A percentile compares a stretch with the other conserved stretches of the same genome.
These are phyloP conservation scores for Pachyramphus minor DNA, from an alignment of 2,113 vertebrate species.

Conservation along the genomic window DNA sequence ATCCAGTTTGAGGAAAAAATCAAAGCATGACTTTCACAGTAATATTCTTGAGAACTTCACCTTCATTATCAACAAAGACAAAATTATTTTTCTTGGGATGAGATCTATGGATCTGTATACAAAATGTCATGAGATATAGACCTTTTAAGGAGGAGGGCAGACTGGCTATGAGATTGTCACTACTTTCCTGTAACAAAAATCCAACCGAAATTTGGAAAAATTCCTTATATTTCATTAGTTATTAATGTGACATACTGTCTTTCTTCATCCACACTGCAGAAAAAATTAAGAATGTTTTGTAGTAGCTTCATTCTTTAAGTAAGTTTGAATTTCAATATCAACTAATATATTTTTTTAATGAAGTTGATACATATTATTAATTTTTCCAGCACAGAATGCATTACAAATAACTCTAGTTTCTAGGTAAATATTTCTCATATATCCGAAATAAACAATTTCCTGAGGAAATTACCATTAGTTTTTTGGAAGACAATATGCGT, in stretches of 20 bases:
- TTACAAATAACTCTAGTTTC: background rate
- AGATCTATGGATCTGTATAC: background rate
- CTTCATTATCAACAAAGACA: background rate
- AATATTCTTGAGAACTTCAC: background rate
- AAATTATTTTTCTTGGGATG: background rate
- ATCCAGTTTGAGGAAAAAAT: background rate
- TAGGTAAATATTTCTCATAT: background rate
- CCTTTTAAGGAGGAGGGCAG: background rate
- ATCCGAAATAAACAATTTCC: background rate
- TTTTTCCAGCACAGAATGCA: background rate
- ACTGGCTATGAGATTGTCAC: background rate
- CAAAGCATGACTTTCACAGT: background rate
- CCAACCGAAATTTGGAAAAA: background rate
- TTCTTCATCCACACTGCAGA: background rate
- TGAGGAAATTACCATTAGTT: slow-evolving; percentile 15
- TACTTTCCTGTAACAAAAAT: background rate
- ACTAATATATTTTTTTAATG: background rate
- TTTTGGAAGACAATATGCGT: background rate
- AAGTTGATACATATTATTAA: background rate
- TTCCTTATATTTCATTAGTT: background rate
- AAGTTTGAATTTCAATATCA: background rate
- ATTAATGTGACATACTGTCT: background rate
- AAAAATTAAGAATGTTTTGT: background rate
- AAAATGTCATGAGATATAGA: background rate
- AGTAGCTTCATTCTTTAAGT: background rate